Evolutionary conservation across 2,888 invertebrate species (phyloP), one percentile per base, ranked within the genome.

Genomic region (Drosophila paramelanica): DNA sequence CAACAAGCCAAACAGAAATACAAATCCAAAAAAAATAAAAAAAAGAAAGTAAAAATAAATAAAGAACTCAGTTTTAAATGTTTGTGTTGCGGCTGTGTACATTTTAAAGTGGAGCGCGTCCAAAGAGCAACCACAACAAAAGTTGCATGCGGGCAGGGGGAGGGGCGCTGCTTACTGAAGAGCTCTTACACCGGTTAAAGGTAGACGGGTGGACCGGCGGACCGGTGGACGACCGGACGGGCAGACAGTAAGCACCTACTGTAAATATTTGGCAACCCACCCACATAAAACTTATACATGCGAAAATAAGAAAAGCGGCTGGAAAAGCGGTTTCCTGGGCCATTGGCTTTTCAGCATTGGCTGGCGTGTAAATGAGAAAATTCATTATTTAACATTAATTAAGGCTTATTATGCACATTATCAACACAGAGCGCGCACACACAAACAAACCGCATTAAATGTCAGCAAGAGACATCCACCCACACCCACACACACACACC

Each of bases 381-480:
- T 89, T 87, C 77, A 89, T 89, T 86, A 88, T 88, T 89, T 84
- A 89, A 79, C 89, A 89, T 89, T 88, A 89, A 89, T 89, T 89
- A 87, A 81, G 80, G 76, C 85, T 83, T 81, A 89, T 88, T 88
- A 88, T 77, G 77, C 80, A 78, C 85, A 83, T 88, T 89, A 83
- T 81, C 76, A 87, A 85, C 85, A 88, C 85, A 79, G 47, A 73
- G 57, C 31, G 53, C 42, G 20, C 49, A 47, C 31, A 39, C 59
- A 61, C 59, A 68, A 58, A 61, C 51, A 58, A 73, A 71, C 75
- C 80, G 70, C 78, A 81, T 81, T 81, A 73, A 81, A 80, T 83
- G 81, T 78, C 81, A 84, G 72, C 56, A 52, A 67, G 71, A 79
- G 65, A 49, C 76, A 50, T 46, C 51, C 46, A 56, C 73, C 55